Evolutionary conservation across 2,888 invertebrate species (phyloP).

Genomic region (Drepanosiphum platanoidis): DNA sequence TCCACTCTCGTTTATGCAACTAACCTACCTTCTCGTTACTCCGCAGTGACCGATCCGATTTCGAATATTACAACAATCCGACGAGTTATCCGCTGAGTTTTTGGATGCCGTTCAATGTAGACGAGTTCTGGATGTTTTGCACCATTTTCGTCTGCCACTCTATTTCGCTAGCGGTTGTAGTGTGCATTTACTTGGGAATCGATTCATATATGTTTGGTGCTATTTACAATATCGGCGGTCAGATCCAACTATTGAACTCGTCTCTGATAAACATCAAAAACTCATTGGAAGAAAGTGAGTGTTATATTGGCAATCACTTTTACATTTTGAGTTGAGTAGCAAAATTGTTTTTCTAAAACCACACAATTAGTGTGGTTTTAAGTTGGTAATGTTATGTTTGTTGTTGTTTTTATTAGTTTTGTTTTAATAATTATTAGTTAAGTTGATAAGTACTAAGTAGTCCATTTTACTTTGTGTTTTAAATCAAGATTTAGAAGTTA

Average conservation of each 20-base stretch:
- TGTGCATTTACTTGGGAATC: background rate
- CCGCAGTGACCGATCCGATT: background rate
- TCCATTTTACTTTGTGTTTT: no score
- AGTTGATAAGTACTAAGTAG: no score
- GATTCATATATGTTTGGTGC: conserved; percentile 4
- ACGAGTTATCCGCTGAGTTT: background rate
- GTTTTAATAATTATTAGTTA: no score
- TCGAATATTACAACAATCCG: conserved; percentile 9
- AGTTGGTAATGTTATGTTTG: no score
- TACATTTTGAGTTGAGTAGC: no score
- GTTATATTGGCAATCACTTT: background rate
- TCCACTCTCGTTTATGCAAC: no score
- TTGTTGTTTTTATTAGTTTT: no score
- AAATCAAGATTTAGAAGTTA: no score
- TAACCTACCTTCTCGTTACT: background rate
- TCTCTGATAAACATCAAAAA: background rate
- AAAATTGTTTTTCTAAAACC: no score
- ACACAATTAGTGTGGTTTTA: no score
- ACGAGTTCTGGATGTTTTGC: background rate
- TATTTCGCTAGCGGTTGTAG: no score
- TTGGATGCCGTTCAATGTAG: conserved; percentile 2
- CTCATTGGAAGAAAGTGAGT: background rate
- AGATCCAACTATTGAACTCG: background rate
- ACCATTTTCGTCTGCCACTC: background rate
- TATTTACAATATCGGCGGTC: background rate